Evolutionary conservation across 35 echinoderm and acorn worm genomes (phyloP), one percentile per base, ranked within the genome.

Genomic region (Ophioderma brevispina): DNA sequence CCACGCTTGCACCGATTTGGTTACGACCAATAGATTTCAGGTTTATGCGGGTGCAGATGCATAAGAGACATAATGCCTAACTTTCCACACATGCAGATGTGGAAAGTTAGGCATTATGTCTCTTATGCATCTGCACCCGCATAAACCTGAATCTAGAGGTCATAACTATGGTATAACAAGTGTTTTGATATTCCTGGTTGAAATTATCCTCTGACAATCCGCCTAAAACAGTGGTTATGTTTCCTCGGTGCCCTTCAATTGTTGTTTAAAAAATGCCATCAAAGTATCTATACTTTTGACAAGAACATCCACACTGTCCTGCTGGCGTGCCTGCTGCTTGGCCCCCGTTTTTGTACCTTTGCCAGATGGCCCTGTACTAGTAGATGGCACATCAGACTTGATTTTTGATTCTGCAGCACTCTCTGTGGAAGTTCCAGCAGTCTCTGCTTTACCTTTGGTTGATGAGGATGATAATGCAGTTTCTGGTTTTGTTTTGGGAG

Each of bases 221-320:
- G n/a, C 30, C 6, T 28, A 37, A 81, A 40, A 81, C 37, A 35
- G 36, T 35, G 36, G 82, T 34, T 86, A 63, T 77, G 75, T 39
- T 78, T 38, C 37, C 30, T 34, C 76, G 77, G 41, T 35, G 85
- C 11, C 55, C 39, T 87, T 70, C 59, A 70, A 30, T 25, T 70
- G 59, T 25, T 70, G 59, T 78, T 87, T 41, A 25, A 87, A 76
- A 42, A 87, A 46, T 13, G 6, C 55, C 42, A 87, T 78, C 15
- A 87, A 49, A 23, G 39, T 38, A 28, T 87, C 85, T 39, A 78
- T 23, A 52, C 85, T 87, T 75, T 87, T 87, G 41, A 87, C 78
- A 18, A 87, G 75, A 49, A 76, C 38, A 87, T 76, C 85, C 59
- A 87, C 41, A 6, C 36, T 70, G 49, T 87, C 85, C 39, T 87